Percentiles rank a stretch among this genome's conserved stretches.
Conservation (phyloP, 2,113 vertebrate species). For the Phylloscopus trochilus region DNA sequence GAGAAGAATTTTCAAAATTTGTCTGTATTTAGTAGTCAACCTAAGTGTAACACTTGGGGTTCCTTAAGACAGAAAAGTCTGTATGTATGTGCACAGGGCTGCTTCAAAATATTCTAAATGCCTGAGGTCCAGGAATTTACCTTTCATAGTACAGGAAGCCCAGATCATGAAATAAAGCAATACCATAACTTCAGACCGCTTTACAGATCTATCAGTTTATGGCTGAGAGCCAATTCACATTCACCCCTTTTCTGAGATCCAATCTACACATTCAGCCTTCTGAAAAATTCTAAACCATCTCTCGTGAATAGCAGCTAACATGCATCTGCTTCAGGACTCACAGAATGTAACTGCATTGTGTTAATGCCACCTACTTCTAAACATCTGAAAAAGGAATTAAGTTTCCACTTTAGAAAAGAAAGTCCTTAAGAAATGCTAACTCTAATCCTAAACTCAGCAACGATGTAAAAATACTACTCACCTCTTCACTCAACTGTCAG, state of each 20-base stretch:
- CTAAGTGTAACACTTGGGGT: background rate
- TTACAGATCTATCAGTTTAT: background rate
- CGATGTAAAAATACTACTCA: slow-evolving; percentile 30
- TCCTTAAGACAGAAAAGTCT: background rate
- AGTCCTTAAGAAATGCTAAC: slow-evolving; percentile 10
- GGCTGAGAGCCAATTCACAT: background rate
- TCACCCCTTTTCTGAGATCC: background rate
- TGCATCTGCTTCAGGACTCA: background rate
- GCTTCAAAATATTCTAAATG: background rate
- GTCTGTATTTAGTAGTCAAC: background rate
- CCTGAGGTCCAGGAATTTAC: background rate
- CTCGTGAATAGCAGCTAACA: background rate
- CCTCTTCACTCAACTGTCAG: background rate
- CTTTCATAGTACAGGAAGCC: background rate
- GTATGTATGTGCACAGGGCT: background rate
- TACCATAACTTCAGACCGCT: background rate
- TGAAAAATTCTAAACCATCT: background rate
- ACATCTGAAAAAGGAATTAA: slow-evolving; percentile 25
- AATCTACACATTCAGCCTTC: background rate
- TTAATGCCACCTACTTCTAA: background rate
- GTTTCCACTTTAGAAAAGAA: background rate
- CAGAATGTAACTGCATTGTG: background rate
- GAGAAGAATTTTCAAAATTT: background rate
- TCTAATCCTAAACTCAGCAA: slow-evolving; percentile 24
- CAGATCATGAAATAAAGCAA: background rate